Percentiles rank a stretch among this genome's conserved stretches.
These are phyloP conservation scores for Choloepus didactylus DNA, from an alignment of 2,797 vertebrate species.

Conservation along the genomic window DNA sequence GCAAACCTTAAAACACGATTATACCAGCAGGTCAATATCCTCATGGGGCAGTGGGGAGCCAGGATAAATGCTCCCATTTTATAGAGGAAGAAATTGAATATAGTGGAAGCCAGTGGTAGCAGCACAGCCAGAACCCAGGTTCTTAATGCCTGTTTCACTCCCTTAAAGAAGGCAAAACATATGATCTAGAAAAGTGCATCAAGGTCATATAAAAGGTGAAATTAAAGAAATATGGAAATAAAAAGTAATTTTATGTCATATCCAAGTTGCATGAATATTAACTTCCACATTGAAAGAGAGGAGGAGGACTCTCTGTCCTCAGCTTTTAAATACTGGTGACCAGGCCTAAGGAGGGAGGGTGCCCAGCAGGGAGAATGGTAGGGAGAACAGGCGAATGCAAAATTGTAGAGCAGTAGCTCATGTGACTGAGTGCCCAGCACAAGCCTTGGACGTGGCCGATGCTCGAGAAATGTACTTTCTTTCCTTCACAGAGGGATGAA, in stretches of 20 bases:
- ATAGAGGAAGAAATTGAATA: not conserved
- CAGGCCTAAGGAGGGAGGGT: not conserved
- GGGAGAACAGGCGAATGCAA: not conserved
- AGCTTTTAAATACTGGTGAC: not conserved
- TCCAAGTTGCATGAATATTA: not conserved
- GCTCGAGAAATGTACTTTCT: not conserved
- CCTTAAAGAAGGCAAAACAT: not conserved
- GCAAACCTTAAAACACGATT: not conserved
- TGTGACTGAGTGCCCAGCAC: accelerated
- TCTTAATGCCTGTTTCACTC: not conserved
- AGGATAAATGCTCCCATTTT: not conserved
- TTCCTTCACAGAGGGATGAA: not conserved
- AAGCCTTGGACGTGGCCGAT: not conserved
- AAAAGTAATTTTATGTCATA: not conserved
- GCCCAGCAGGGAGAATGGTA: not conserved
- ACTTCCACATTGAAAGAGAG: not conserved
- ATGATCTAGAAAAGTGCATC: not conserved
- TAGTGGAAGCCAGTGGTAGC: not conserved
- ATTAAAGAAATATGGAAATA: not conserved
- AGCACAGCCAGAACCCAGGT: not conserved
- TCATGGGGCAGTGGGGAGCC: not conserved
- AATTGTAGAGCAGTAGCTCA: not conserved
- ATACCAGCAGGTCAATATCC: not conserved
- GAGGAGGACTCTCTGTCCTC: not conserved
- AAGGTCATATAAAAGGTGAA: slow-evolving; percentile 10